Percentiles rank a stretch among this genome's conserved stretches.
phyloP scores from a whole-genome alignment of 2,113 vertebrate genomes.

The Rhegmatorhina hoffmannsi region DNA sequence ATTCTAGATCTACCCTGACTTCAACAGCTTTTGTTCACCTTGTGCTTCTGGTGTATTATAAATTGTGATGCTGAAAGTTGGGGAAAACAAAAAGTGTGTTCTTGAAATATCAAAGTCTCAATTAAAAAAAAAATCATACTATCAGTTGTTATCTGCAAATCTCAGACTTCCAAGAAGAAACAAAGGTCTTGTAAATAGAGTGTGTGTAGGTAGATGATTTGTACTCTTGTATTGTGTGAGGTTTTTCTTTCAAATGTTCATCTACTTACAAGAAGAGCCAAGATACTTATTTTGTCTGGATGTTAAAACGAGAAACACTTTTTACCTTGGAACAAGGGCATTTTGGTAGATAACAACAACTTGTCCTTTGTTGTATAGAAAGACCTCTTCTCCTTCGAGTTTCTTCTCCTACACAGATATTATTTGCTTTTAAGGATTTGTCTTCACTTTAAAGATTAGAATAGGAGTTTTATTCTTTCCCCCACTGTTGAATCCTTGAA shows the following conservation, averaged over 20 bases:
- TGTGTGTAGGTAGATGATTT: neutral
- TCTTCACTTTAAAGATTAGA: neutral
- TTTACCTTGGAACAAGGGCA: neutral
- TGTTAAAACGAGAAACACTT: neutral
- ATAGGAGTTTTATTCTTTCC: neutral
- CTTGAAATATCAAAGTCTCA: neutral
- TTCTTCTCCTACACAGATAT: neutral
- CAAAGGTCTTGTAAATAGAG: rapidly evolving
- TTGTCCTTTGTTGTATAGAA: neutral
- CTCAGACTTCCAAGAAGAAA: neutral
- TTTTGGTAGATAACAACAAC: neutral
- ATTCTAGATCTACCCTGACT: neutral
- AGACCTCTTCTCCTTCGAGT: neutral
- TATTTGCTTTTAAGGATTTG: neutral
- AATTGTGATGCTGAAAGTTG: neutral
- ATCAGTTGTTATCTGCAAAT: neutral
- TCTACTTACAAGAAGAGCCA: neutral
- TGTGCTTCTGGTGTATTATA: neutral
- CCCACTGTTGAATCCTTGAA: neutral
- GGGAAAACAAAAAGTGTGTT: neutral
- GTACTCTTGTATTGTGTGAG: neutral
- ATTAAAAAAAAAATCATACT: neutral
- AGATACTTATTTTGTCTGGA: neutral
- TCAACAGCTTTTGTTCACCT: rapidly evolving
- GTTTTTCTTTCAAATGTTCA: neutral